These are phyloP conservation scores for Montipora sp. DNA, from an alignment of 64 coral and sea anemone genomes.

Conservation along the genomic window DNA sequence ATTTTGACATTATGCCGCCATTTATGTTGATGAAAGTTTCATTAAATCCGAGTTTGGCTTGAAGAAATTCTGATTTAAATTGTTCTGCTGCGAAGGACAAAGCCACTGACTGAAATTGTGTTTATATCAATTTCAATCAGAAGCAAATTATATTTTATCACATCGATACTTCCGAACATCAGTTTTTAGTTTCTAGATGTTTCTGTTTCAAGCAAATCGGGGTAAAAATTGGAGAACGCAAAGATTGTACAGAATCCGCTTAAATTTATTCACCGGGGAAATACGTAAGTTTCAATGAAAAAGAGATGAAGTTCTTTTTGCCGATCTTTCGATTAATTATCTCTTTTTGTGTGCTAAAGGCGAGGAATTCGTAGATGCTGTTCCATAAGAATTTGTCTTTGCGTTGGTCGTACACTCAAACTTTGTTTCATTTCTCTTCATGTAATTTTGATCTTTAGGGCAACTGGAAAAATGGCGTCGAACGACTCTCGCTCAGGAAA, in stretches of 20 bases:
- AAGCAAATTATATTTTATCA: not conserved
- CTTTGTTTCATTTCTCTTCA: not conserved
- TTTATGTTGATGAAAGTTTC: not conserved
- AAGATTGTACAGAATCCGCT: not conserved
- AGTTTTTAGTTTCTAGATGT: not conserved
- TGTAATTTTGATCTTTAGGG: not conserved
- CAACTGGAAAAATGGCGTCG: slow-evolving; percentile 24
- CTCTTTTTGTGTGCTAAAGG: not conserved
- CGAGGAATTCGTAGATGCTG: not conserved
- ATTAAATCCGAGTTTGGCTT: not conserved
- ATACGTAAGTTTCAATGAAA: not conserved
- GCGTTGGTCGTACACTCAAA: not conserved
- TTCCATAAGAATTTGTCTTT: not conserved
- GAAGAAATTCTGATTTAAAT: not conserved
- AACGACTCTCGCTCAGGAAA: slow-evolving; percentile 15
- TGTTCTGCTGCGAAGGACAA: not conserved
- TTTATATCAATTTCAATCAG: not conserved
- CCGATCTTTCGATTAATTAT: not conserved
- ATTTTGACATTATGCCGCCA: not conserved
- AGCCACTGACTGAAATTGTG: not conserved
- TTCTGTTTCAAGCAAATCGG: not conserved
- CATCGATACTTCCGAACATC: not conserved
- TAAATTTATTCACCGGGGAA: slow-evolving; percentile 19
- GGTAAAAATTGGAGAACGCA: not conserved
- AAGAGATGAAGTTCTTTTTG: not conserved